These are phyloP conservation scores for Syngnathus scovelli DNA, from an alignment of 2,113 vertebrate species.

Conservation along the genomic window DNA sequence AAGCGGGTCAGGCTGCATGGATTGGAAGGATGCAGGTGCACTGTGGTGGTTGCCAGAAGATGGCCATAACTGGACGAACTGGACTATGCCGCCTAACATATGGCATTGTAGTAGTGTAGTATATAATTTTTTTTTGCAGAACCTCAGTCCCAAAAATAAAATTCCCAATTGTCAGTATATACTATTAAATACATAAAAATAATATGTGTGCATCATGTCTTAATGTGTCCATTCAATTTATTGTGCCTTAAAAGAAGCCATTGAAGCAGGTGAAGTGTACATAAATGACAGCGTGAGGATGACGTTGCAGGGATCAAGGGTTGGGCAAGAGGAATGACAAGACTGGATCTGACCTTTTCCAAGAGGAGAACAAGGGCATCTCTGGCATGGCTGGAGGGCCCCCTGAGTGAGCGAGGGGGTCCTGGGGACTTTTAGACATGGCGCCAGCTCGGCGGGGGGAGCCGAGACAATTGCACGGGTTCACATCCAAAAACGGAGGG, in stretches of 20 bases:
- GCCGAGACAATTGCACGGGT: conserved; percentile 71
- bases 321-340: neutral
- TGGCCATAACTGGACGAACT: conserved; percentile 8
- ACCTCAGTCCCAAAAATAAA: too few species aligned
- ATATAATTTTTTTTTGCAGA: too few species aligned
- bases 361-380: conserved; percentile 42
- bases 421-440: conserved; percentile 70
- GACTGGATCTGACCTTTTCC: conserved; percentile 42
- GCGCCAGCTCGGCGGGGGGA: conserved; percentile 70
- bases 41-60: conserved; percentile 65
- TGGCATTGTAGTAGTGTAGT: conserved; percentile 4
- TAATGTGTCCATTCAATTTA: too few species aligned
- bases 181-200: too few species aligned
- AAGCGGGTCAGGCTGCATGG: conserved; percentile 62
- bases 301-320: neutral
- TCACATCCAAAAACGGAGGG: conserved; percentile 59
- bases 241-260: neutral
- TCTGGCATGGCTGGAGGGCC: conserved; percentile 61
- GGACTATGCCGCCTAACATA: conserved; percentile 3
- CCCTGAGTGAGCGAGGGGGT: conserved; percentile 60
- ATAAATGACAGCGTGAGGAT: neutral
- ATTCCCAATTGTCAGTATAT: too few species aligned
- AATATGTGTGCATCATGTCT: too few species aligned
- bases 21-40: conserved; percentile 69
- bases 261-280: neutral